Percentiles rank a stretch among this genome's conserved stretches.
These are phyloP conservation scores for Leptinotarsa defecta DNA, from an alignment of 1,140 invertebrate species.

Conservation along the genomic window DNA sequence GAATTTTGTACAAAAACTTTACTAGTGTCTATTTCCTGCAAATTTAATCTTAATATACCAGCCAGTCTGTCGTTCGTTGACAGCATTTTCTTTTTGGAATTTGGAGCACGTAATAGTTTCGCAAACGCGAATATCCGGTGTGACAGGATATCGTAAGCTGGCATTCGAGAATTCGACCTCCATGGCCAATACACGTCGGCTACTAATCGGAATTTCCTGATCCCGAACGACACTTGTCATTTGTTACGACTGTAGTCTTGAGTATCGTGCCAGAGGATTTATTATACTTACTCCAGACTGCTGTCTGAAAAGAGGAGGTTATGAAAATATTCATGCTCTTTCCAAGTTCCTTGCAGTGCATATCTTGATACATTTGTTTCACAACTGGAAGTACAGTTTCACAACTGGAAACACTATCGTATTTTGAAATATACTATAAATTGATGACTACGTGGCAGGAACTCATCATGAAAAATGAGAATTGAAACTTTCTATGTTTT, in stretches of 20 bases:
- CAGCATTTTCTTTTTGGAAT: not conserved
- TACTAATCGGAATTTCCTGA: not conserved
- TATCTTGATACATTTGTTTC: too few species aligned
- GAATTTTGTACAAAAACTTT: not conserved
- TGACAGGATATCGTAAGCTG: not conserved
- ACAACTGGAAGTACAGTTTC: too few species aligned
- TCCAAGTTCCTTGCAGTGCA: too few species aligned
- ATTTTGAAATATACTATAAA: too few species aligned
- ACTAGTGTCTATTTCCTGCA: not conserved
- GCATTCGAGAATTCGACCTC: not conserved
- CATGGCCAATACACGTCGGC: not conserved
- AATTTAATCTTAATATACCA: not conserved
- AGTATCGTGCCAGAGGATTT: not conserved
- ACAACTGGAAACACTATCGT: too few species aligned
- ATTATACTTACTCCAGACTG: not conserved
- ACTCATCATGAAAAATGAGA: too few species aligned
- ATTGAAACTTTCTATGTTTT: too few species aligned
- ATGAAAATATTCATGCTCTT: too few species aligned
- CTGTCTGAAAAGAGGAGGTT: too few species aligned
- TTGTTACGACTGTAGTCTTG: not conserved
- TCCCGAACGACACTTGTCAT: conserved; percentile 3
- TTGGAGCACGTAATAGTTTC: not conserved
- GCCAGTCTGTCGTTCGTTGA: not conserved
- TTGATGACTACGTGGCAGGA: too few species aligned
- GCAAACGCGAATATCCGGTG: not conserved